Conservation (phyloP, 2,888 invertebrate species). For the Hirtodrosophila histrioides region DNA sequence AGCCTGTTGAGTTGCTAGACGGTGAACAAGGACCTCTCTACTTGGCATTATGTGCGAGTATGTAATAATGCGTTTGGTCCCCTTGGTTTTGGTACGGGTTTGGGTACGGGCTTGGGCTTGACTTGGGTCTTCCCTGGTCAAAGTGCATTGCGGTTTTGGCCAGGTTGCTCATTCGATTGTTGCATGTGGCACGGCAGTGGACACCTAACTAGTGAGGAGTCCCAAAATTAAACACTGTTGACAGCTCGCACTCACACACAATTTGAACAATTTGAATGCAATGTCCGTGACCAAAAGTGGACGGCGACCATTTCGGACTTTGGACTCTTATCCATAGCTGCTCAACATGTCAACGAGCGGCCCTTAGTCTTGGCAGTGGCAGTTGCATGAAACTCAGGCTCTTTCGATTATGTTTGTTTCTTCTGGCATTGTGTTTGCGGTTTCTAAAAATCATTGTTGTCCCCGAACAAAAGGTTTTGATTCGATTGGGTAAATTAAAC, state of each 20-base stretch:
- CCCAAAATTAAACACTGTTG: constrained; percentile 79
- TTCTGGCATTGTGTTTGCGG: constrained; percentile 51
- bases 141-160: constrained; percentile 75
- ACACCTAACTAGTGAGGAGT: constrained; percentile 44
- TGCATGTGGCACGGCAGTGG: constrained; percentile 69
- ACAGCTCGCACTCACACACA: constrained; percentile 77
- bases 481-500: constrained; percentile 38
- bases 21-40: constrained; percentile 40
- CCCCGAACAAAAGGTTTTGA: constrained; percentile 53
- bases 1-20: constrained; percentile 75
- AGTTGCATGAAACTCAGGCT: constrained; percentile 66
- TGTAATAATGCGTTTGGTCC: constrained; percentile 57
- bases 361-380: constrained; percentile 77
- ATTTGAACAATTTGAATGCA: constrained; percentile 63
- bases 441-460: constrained; percentile 51
- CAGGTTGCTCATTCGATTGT: constrained; percentile 45
- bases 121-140: constrained; percentile 50
- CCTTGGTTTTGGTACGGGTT: constrained; percentile 7
- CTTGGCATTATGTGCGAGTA: constrained; percentile 34
- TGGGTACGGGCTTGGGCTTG: constrained; percentile 1
- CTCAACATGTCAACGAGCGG: constrained; percentile 59
- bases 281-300: constrained; percentile 40
- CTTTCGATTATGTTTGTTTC: constrained; percentile 23
- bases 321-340: constrained; percentile 48
- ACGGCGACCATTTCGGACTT: constrained; percentile 1